Conservation (phyloP, 2,888 invertebrate genomes). For the Hybos culiciformis region DNA sequence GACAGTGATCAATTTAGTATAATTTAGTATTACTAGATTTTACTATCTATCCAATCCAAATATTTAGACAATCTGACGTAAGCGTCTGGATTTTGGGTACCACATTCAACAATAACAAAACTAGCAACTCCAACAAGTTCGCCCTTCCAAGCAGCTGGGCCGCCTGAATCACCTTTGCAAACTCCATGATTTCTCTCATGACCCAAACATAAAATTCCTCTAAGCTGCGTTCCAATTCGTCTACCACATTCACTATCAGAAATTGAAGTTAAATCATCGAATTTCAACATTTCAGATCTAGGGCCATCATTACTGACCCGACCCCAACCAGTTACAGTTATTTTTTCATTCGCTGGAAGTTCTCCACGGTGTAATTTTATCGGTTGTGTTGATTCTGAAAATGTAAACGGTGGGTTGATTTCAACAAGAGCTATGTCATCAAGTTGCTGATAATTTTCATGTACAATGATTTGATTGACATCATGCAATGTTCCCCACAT, state of each 20-base stretch:
- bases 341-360: not conserved
- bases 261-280: slow-evolving; percentile 16
- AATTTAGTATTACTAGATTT: not conserved
- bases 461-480: slow-evolving; percentile 21
- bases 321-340: slow-evolving; percentile 11
- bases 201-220: slow-evolving; percentile 23
- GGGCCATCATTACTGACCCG: not conserved
- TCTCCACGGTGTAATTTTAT: slow-evolving; percentile 5
- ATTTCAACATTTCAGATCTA: slow-evolving; percentile 3
- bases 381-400: slow-evolving; percentile 15
- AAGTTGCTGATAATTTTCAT: slow-evolving; percentile 18
- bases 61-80: slow-evolving; percentile 21
- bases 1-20: too few species aligned
- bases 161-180: slow-evolving; percentile 31
- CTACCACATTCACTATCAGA: slow-evolving; percentile 18
- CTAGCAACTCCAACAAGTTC: slow-evolving; percentile 27
- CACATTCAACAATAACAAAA: slow-evolving; percentile 25
- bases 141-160: slow-evolving; percentile 25
- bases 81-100: slow-evolving; percentile 25
- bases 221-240: slow-evolving; percentile 14
- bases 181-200: slow-evolving; percentile 21
- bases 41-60: not conserved
- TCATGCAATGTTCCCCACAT: slow-evolving; percentile 23
- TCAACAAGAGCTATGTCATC: slow-evolving; percentile 27
- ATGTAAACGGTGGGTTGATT: slow-evolving; percentile 16